phyloP scores from a whole-genome alignment of 1,140 invertebrate species.

The Pseudomyrmex pallidus region DNA sequence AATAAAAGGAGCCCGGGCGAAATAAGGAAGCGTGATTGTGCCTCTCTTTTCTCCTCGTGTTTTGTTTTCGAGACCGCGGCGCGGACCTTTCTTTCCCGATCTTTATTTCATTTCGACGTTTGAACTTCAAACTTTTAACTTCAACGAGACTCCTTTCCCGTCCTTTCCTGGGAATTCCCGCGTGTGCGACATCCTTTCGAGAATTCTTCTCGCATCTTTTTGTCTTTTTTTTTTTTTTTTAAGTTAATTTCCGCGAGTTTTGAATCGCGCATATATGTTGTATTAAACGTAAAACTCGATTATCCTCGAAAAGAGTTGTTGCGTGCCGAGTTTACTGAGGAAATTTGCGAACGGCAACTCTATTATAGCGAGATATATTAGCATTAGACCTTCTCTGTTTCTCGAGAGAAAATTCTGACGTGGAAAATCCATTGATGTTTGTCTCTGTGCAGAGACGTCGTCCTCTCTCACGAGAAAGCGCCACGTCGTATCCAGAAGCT shows the following conservation, averaged over 20 bases:
- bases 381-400: background rate
- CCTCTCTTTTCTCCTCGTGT: constrained; percentile 15
- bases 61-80: constrained; percentile 19
- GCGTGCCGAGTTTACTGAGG: too few relatives aligned
- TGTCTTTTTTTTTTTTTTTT: background rate
- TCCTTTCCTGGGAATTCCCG: background rate
- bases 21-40: constrained; percentile 65
- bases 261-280: background rate
- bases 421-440: constrained; percentile 1
- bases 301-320: too few relatives aligned
- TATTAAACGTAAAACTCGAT: background rate
- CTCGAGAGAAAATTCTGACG: background rate
- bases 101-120: constrained; percentile 2
- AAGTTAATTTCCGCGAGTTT: background rate
- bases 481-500: constrained; percentile 2
- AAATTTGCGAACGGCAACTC: too few relatives aligned
- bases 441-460: constrained; percentile 20
- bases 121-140: constrained; percentile 39
- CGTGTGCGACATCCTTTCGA: background rate
- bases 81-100: constrained; percentile 3
- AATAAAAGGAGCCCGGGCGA: constrained; percentile 72
- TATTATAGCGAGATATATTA: background rate
- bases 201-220: constrained; percentile 3
- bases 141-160: constrained; percentile 25
- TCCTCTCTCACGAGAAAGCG: background rate